Evolutionary conservation across 2,113 vertebrate species (phyloP), one percentile per base, ranked within the genome.

Genomic region (Semnopithecus entellus): DNA sequence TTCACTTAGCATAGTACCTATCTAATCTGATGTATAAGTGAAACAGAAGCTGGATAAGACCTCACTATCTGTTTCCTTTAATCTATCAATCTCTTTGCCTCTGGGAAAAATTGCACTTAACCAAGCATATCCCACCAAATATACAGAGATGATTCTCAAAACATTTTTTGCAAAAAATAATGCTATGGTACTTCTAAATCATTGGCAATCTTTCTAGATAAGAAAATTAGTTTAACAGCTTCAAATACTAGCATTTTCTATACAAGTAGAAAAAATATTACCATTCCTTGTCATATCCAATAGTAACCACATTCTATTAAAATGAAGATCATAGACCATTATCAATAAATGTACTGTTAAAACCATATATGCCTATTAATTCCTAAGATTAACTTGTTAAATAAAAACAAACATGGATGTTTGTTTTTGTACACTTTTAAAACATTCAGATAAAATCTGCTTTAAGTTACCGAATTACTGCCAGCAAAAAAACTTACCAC

Each of bases 401-500:
- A 90, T 43, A 81, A 96, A 94, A 95, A 75, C 27, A 97, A 91
- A 95, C 30, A 93, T 5, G 8, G 16, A 79, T 50, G 48, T 50
- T 50, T 50, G 35, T 43, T 95, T 96, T 85, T 90, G 17, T n/a
- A 95, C 61, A 92, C 52, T 83, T 90, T 96, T 38, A 91, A 91
- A 91, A 97, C 43, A 92, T 90, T 93, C n/a, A 59, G 22, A 84
- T 85, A 85, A 88, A 88, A 52, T 23, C 90, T 38, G 1, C 76
- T 43, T 87, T 1, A 96, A 27, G 81, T 75, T 92, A 83, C 27
- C 83, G 14, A 93, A 89, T 76, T 79, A 88, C 27, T 64, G 64
- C 76, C 55, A 96, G 57, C 8, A 50, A 96, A 80, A 80, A 68
- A 61, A 96, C 98, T 98, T 93, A 99, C 99, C 99, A 98, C 99